These are phyloP conservation scores for Sebastes kiyomatsui DNA, from an alignment of 2,797 vertebrate species.

Conservation along the genomic window DNA sequence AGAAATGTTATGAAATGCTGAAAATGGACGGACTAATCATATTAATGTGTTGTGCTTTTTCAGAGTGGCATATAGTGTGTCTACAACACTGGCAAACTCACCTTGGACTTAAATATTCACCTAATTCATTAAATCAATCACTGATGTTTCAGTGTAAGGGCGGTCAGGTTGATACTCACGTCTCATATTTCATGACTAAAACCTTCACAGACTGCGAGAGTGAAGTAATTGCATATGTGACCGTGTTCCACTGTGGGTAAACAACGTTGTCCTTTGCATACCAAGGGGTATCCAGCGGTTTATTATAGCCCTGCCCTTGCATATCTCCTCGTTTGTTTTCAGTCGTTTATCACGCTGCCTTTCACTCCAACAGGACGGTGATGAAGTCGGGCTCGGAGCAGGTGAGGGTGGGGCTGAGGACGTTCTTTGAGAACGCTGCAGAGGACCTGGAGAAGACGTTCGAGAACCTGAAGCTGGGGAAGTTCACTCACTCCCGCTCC, in stretches of 20 bases:
- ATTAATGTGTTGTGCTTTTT: constrained; percentile 44
- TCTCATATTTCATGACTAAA: constrained; percentile 48
- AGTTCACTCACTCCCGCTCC: constrained; percentile 97
- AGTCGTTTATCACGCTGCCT: not conserved
- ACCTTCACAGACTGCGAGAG: constrained; percentile 11
- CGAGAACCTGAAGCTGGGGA: constrained; percentile 96
- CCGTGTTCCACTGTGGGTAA: constrained; percentile 4
- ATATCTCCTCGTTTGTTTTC: constrained; percentile 1
- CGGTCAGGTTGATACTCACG: constrained; percentile 1
- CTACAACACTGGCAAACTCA: constrained; percentile 23
- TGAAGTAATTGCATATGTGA: constrained; percentile 33
- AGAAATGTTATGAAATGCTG: constrained; percentile 41
- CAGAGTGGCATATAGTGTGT: constrained; percentile 5
- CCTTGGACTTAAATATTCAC: constrained; percentile 51
- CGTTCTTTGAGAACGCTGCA: constrained; percentile 97
- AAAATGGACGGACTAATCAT: constrained; percentile 52
- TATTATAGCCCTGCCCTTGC: constrained; percentile 25
- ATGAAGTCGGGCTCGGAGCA: constrained; percentile 97
- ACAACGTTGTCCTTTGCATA: constrained; percentile 32
- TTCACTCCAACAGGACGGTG: constrained; percentile 87
- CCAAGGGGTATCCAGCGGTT: constrained; percentile 20
- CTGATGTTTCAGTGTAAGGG: not conserved
- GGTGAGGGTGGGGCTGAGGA: constrained; percentile 92
- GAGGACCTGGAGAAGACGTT: constrained; percentile 96
- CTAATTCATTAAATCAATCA: constrained; percentile 52